Conservation (phyloP, 2,113 vertebrate genomes). For the Thoracochromis brauschi region DNA sequence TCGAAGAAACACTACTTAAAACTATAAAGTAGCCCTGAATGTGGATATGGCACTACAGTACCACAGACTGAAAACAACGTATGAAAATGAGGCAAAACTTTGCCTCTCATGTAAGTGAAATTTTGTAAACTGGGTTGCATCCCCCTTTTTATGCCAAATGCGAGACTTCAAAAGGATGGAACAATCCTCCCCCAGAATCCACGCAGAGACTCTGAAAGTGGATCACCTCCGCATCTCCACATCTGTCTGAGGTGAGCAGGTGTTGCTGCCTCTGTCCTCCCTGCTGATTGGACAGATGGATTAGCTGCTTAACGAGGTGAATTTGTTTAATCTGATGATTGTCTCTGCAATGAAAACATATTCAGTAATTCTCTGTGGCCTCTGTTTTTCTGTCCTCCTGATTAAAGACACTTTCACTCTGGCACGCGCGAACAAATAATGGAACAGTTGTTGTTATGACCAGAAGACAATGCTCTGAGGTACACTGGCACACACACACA, state of each 20-base stretch:
- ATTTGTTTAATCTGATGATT: conserved; percentile 65
- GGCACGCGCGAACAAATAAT: conserved; percentile 33
- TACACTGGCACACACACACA: conserved; percentile 12
- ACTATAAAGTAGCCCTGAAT: not conserved
- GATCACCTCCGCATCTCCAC: conserved; percentile 44
- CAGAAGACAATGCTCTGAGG: conserved; percentile 62
- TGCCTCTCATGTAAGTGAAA: not conserved
- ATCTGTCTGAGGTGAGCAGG: conserved; percentile 59
- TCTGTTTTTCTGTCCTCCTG: conserved; percentile 41
- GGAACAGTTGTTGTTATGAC: conserved; percentile 65
- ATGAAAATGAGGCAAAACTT: not conserved
- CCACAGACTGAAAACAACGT: not conserved
- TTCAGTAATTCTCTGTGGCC: conserved; percentile 51
- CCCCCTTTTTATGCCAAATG: conserved; percentile 28
- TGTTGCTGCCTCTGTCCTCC: conserved; percentile 34
- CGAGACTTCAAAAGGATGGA: conserved; percentile 39
- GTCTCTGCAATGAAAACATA: conserved; percentile 46
- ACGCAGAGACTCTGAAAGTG: conserved; percentile 9
- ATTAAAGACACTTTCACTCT: conserved; percentile 58
- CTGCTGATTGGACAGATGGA: conserved; percentile 52
- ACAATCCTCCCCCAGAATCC: conserved; percentile 25
- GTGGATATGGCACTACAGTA: not conserved
- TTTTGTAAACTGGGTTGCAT: conserved; percentile 47
- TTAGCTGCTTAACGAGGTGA: conserved; percentile 55
- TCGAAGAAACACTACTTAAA: not conserved